Evolutionary conservation across 2,888 invertebrate species (phyloP).

Genomic region (Ariolimax columbianus): DNA sequence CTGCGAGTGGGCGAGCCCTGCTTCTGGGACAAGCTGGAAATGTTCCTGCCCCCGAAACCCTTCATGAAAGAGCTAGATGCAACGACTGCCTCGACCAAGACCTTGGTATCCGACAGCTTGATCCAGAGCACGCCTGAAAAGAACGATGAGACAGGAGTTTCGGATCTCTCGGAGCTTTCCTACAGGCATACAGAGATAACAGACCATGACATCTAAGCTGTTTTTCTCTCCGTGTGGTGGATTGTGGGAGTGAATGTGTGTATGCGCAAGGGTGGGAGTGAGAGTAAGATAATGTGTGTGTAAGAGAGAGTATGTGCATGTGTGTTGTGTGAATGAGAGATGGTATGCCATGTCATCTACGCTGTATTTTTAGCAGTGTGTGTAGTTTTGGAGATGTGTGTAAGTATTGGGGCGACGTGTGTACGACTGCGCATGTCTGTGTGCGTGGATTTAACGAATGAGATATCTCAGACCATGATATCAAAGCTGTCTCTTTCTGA

Average conservation of each 20-base stretch:
- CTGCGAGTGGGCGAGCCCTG: conserved; percentile 46
- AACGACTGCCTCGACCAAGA: no score
- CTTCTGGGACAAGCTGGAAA: conserved; percentile 56
- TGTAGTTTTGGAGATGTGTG: no score
- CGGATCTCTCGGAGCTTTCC: conserved; percentile 21
- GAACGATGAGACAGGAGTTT: background rate
- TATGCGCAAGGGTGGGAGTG: background rate
- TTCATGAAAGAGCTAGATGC: background rate
- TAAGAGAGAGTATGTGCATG: no score
- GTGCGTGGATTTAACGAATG: no score
- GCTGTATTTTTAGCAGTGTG: no score
- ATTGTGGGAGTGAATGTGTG: background rate
- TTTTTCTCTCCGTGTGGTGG: background rate
- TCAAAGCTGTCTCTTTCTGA: no score
- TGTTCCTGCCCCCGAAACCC: conserved; percentile 48
- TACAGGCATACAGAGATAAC: background rate
- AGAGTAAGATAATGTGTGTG: no score
- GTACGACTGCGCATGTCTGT: no score
- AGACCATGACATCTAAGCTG: background rate
- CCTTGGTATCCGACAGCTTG: background rate
- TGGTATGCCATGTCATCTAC: no score
- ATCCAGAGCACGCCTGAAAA: background rate
- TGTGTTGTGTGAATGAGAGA: no score
- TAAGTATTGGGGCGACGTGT: no score
- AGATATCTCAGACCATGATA: no score